Evolutionary conservation across 2,888 invertebrate genomes (phyloP).

Genomic region (Drepana falcataria): DNA sequence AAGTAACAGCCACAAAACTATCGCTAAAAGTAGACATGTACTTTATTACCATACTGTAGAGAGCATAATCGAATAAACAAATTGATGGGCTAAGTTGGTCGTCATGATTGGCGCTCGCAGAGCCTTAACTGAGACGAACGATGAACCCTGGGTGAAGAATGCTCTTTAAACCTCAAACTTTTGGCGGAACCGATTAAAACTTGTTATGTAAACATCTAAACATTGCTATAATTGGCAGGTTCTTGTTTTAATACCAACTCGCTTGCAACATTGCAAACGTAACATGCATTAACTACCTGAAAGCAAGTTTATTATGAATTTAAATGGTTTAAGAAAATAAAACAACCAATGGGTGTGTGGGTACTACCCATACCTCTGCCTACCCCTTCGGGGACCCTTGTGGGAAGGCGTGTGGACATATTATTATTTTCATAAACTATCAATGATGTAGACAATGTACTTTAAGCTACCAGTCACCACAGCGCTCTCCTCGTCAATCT

Average conservation of each 20-base stretch:
- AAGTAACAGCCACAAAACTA: constrained; percentile 4
- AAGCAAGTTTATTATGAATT: no score
- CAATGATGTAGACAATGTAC: no score
- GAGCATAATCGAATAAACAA: constrained; percentile 12
- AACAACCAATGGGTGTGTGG: no score
- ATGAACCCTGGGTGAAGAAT: constrained; percentile 26
- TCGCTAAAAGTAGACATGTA: neutral
- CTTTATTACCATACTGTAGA: constrained; percentile 6
- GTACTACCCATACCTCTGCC: no score
- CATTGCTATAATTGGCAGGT: neutral
- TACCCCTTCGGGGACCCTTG: no score
- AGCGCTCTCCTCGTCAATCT: no score
- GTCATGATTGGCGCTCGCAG: constrained; percentile 26
- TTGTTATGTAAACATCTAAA: neutral
- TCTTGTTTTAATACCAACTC: neutral
- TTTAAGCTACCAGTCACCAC: no score
- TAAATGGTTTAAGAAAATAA: no score
- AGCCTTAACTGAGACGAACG: constrained; percentile 29
- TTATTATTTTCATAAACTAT: no score
- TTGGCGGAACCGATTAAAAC: neutral
- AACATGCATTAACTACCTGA: neutral
- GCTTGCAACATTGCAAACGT: neutral
- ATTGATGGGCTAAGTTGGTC: constrained; percentile 8
- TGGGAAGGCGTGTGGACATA: no score
- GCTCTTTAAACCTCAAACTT: neutral